These are phyloP conservation scores for Aldabrachelys gigantea DNA, from an alignment of 2,113 vertebrate species.

Conservation along the genomic window DNA sequence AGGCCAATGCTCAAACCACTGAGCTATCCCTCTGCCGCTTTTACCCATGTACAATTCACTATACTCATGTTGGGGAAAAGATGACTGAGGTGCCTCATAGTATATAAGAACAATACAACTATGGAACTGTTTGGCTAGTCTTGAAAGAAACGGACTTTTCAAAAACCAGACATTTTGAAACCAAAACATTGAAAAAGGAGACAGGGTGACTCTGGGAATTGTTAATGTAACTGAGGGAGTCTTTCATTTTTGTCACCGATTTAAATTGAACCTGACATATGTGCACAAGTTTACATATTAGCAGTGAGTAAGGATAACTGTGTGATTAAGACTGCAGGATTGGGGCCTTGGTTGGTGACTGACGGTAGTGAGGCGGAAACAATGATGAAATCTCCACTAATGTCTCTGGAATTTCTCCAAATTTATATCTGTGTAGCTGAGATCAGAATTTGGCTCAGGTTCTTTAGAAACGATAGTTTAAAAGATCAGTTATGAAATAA, in stretches of 20 bases:
- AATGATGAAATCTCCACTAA: neutral
- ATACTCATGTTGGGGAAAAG: neutral
- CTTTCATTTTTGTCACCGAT: neutral
- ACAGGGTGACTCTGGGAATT: neutral
- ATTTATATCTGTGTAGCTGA: neutral
- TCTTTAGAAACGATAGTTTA: neutral
- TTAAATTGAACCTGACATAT: neutral
- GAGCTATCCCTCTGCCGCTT: too few species aligned
- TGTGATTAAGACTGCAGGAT: neutral
- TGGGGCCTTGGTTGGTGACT: neutral
- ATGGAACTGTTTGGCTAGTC: neutral
- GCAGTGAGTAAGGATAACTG: neutral
- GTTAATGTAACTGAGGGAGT: neutral
- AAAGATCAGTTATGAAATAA: neutral
- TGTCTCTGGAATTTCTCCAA: neutral
- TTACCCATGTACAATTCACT: too few species aligned
- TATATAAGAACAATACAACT: neutral
- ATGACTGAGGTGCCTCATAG: neutral
- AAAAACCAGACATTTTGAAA: neutral
- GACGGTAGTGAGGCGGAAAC: neutral
- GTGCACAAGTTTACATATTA: neutral
- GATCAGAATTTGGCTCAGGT: neutral
- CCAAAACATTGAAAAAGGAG: neutral
- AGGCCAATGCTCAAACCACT: too few species aligned
- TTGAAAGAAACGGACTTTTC: neutral